These are phyloP conservation scores for Gymnopithys bicolor DNA, from an alignment of 2,797 vertebrate genomes.

Conservation along the genomic window DNA sequence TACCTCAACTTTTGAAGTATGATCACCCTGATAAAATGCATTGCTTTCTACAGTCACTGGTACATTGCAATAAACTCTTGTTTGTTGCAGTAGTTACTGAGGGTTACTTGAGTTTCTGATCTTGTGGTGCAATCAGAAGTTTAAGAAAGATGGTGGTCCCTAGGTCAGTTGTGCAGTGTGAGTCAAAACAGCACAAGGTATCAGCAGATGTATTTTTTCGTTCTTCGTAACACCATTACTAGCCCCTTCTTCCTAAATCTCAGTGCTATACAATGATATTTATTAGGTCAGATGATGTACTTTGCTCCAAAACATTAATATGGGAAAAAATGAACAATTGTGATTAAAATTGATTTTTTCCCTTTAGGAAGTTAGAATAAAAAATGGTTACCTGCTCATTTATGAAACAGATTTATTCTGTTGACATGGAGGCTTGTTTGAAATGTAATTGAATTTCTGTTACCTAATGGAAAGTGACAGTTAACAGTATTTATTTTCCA, in stretches of 20 bases:
- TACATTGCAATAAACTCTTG: background rate
- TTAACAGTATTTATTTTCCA: conserved; percentile 90
- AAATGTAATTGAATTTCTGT: conserved; percentile 98
- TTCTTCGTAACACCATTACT: conserved; percentile 42
- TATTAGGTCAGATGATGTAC: conserved; percentile 89
- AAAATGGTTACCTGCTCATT: conserved; percentile 96
- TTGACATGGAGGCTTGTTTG: conserved; percentile 96
- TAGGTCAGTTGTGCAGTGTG: conserved; percentile 8
- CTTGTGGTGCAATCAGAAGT: background rate
- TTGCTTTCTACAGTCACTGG: background rate
- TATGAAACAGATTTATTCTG: conserved; percentile 94
- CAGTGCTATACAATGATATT: conserved; percentile 79
- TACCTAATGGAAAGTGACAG: conserved; percentile 94
- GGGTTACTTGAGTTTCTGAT: background rate
- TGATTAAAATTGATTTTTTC: conserved; percentile 98
- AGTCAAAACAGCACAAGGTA: conserved; percentile 76
- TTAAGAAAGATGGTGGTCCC: background rate
- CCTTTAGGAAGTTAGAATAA: conserved; percentile 93
- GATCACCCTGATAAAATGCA: background rate
- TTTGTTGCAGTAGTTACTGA: background rate
- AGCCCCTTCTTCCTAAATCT: conserved; percentile 33
- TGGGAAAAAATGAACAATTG: conserved; percentile 87
- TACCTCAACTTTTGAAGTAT: background rate
- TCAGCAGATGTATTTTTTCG: conserved; percentile 72
- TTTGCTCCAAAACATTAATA: conserved; percentile 87